phyloP scores from a whole-genome alignment of 2,113 vertebrate genomes.

The Paraplagusia blochii region DNA sequence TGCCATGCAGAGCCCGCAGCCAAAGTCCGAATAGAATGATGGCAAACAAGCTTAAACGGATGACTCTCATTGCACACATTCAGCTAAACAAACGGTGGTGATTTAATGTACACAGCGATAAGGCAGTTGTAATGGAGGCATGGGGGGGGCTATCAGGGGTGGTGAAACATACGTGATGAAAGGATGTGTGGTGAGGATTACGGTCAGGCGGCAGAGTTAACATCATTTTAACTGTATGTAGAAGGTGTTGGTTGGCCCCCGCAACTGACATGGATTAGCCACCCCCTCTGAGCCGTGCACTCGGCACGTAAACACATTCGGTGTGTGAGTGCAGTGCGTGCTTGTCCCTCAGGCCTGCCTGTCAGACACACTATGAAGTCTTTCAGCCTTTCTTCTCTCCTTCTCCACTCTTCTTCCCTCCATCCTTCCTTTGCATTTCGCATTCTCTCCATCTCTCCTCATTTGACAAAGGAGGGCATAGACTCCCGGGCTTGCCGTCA shows the following conservation, averaged over 20 bases:
- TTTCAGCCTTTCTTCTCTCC: conserved; percentile 47
- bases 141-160: conserved; percentile 33
- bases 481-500: conserved; percentile 33
- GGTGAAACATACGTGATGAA: conserved; percentile 41
- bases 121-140: conserved; percentile 63
- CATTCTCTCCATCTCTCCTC: conserved; percentile 19
- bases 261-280: conserved; percentile 56
- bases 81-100: conserved; percentile 73
- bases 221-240: conserved; percentile 50
- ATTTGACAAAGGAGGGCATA: conserved; percentile 29
- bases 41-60: conserved; percentile 66
- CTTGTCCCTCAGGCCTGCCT: conserved; percentile 59
- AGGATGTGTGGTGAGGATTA: conserved; percentile 31
- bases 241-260: conserved; percentile 40
- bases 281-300: conserved; percentile 46
- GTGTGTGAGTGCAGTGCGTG: conserved; percentile 19
- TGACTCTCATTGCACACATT: conserved; percentile 63
- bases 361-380: conserved; percentile 66
- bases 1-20: conserved; percentile 34
- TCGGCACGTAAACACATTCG: conserved; percentile 30
- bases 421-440: conserved; percentile 1
- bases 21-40: conserved; percentile 64
- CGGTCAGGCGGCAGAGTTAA: conserved; percentile 47
- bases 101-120: conserved; percentile 67
- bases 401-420: conserved; percentile 11